These are phyloP conservation scores for Spea bombifrons DNA, from an alignment of 2,113 vertebrate genomes.

Conservation along the genomic window DNA sequence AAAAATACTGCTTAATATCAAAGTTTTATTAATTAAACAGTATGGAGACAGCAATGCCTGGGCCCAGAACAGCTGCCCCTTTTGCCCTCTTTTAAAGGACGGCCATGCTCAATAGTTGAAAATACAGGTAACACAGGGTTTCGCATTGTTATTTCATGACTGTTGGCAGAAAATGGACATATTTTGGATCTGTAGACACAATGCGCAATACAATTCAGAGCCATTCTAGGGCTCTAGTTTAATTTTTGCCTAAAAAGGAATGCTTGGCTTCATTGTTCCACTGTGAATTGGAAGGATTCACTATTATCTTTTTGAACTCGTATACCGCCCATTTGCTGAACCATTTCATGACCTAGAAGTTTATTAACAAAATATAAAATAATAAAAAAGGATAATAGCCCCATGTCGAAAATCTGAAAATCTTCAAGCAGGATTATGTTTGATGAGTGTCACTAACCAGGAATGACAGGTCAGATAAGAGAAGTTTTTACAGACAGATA, in stretches of 20 bases:
- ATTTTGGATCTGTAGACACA: slow-evolving; percentile 5
- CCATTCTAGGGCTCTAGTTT: neutral
- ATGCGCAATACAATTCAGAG: neutral
- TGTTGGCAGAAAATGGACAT: slow-evolving; percentile 9
- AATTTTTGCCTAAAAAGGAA: slow-evolving; percentile 32
- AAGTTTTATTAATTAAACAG: no score
- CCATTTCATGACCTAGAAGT: slow-evolving; percentile 5
- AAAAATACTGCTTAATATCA: no score
- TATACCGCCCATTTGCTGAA: neutral
- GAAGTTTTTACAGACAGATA: slow-evolving; percentile 1
- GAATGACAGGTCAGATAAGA: slow-evolving; percentile 21
- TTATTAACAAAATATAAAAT: neutral
- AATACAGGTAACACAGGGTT: no score
- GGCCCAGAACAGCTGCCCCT: no score
- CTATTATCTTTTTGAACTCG: neutral
- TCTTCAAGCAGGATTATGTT: neutral
- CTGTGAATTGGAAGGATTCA: neutral
- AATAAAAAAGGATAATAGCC: neutral
- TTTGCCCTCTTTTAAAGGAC: no score
- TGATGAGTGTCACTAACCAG: slow-evolving; percentile 25
- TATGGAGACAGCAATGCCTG: no score
- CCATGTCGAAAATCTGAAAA: neutral
- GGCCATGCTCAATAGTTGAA: no score
- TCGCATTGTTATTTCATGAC: neutral
- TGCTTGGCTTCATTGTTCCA: slow-evolving; percentile 16